Conservation (phyloP, 1,140 invertebrate genomes). For the Idris sp. region DNA sequence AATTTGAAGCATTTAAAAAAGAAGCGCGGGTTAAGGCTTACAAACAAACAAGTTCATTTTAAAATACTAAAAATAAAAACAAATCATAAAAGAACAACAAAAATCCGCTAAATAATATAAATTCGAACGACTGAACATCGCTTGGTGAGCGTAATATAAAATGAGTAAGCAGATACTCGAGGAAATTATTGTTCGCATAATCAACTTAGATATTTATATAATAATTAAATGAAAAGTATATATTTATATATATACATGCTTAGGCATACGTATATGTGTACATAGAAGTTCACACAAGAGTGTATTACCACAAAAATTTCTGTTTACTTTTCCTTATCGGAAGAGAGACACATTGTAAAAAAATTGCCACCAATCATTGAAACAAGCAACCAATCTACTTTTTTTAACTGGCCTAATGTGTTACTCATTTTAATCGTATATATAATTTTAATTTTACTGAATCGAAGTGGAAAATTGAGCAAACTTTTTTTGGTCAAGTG, state of each 20-base stretch:
- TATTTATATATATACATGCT: constrained; percentile 10
- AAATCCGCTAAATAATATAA: constrained; percentile 22
- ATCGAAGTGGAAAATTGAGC: too few species aligned
- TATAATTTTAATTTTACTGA: too few species aligned
- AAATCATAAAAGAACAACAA: neutral
- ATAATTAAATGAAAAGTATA: too few species aligned
- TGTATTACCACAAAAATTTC: too few species aligned
- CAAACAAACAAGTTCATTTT: constrained; percentile 54
- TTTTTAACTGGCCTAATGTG: too few species aligned
- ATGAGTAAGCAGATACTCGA: constrained; percentile 18
- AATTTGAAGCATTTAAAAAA: constrained; percentile 53
- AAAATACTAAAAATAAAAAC: constrained; percentile 36
- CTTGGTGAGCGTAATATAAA: constrained; percentile 49
- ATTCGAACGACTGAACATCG: constrained; percentile 65
- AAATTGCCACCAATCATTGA: too few species aligned
- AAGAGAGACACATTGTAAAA: too few species aligned
- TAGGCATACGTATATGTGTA: neutral
- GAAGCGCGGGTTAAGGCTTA: constrained; percentile 12
- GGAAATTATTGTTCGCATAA: constrained; percentile 41
- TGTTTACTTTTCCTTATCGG: too few species aligned
- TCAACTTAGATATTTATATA: constrained; percentile 8
- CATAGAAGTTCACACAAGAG: neutral
- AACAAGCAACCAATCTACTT: too few species aligned
- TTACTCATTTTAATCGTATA: too few species aligned
- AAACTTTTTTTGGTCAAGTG: too few species aligned